Conservation (phyloP, 2,888 invertebrate genomes). For the Cyrtodaria siliqua region DNA sequence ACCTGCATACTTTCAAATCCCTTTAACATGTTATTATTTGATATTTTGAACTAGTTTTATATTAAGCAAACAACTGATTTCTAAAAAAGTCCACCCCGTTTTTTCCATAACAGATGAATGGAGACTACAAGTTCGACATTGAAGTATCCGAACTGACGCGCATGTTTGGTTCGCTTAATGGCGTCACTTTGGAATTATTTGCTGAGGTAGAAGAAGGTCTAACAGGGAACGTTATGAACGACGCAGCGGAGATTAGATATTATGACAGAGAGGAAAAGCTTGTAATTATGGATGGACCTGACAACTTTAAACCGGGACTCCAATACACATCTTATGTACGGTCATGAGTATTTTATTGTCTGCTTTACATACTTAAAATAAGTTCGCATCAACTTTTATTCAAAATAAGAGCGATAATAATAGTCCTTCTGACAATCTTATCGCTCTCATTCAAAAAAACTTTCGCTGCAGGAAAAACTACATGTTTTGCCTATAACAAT, state of each 20-base stretch:
- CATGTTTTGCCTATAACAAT: too few relatives aligned
- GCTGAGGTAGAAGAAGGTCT: constrained; percentile 40
- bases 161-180: constrained; percentile 2
- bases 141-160: neutral
- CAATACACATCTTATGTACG: constrained; percentile 34
- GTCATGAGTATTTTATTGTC: neutral
- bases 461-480: too few relatives aligned
- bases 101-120: constrained; percentile 31
- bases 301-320: constrained; percentile 46
- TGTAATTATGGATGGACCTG: constrained; percentile 30
- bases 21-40: too few relatives aligned
- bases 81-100: too few relatives aligned
- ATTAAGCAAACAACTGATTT: too few relatives aligned
- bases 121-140: constrained; percentile 27
- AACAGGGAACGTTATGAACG: constrained; percentile 19
- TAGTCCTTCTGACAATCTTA: too few relatives aligned
- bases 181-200: neutral
- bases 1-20: too few relatives aligned
- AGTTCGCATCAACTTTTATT: too few relatives aligned
- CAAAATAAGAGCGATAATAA: too few relatives aligned
- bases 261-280: constrained; percentile 30
- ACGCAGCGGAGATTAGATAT: constrained; percentile 27
- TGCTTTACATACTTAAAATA: neutral
- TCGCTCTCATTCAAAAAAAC: too few relatives aligned
- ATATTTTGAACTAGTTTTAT: too few relatives aligned